Evolutionary conservation across 2,888 invertebrate species (phyloP), one percentile per base, ranked within the genome.

Genomic region (Lithosia quadra): DNA sequence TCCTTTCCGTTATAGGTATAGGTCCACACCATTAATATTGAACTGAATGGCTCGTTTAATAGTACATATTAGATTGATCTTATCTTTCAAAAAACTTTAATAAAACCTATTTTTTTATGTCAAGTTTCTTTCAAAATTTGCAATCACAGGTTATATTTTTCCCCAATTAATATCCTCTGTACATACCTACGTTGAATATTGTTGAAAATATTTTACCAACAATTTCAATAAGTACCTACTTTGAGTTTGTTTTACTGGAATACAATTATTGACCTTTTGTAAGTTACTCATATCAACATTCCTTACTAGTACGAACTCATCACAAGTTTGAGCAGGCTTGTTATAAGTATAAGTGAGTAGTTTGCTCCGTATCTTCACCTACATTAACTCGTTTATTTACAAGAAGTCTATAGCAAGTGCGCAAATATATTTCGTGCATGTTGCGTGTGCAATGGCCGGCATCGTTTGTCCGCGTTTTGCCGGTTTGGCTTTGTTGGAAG

Each of bases 341-440:
- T 18, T 24, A 7, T 58, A 65, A 28, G 15, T 9, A 65, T 11
- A 33, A 33, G 3, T n/a, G n/a, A n/a, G 18, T 34, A 57, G 56
- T 65, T 33, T 59, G 59, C 21, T 9, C 59, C 53, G 28, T 56
- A 69, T 65, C 22, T 69, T 18, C 10, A 67, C 62, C 49, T 11
- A 56, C 13, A 67, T 71, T 68, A 56, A 65, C 60, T 67, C 60
- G 68, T 72, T 60, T 13, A 62, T 68, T 68, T 13, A 57, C 59
- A 71, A 71, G 65, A 71, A 71, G 65, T 60, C 56, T 73, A 66
- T 68, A 57, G 65, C 63, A 78, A 73, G 70, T 72, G 70, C 65
- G 69, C 72, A 70, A 76, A 81, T 79, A 79, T 79, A 78, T 80
- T 83, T 81, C 78, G 79, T 81, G 76, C 74, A 72, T 68, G 77